Base-by-base conservation (phyloP, 2,113 vertebrate genomes). In the Cebidichthys violaceus region DNA sequence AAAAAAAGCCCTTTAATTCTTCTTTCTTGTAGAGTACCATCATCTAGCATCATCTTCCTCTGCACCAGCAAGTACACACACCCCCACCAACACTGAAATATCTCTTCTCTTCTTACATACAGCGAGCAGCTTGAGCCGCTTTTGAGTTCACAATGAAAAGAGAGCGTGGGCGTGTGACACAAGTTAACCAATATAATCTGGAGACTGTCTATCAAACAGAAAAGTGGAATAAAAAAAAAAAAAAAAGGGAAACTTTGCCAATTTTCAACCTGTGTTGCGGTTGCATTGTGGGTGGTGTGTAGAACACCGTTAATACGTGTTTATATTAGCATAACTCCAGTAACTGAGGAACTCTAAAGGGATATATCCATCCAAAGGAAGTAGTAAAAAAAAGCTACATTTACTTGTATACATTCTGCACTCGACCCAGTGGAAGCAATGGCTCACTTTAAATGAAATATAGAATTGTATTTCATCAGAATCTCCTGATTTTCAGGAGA, bases 101-200 rank as follows among this genome's bases (percentile, higher is more conserved):
- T 81, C 37, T 82, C 59, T 65, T 59, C 27, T n/a, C 60, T 57
- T 24, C 20, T 60, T 22, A 69, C 65, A 77, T 77, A 24, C 69
- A 85, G 45, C 18, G 33, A 89, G 69, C 31, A 73, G 74, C 65
- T 72, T 50, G 47, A 50, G 45, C 9, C 24, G 31, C 18, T 82
- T 79, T 69, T 84, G 74, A 84, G 59, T 75, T 67, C 55, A 35
- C 39, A 77, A n/a, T 22, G 45, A 72, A 68, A 71, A 73, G 24
- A 80, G 20, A 50, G 47, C 10, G 62, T 59, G 17, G 66, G 24
- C 71, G 62, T 75, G 65, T 50, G 75, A 62, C 61, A 61, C 8
- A 77, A 75, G 39, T 78, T 68, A 77, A 73, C 86, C 37, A 82
- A 74, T 64, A 45, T 64, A 66, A 70, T 65, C 77, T 37, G 43